Conservation (phyloP, 2,888 invertebrate genomes). For the Hirtodrosophila duncani region DNA sequence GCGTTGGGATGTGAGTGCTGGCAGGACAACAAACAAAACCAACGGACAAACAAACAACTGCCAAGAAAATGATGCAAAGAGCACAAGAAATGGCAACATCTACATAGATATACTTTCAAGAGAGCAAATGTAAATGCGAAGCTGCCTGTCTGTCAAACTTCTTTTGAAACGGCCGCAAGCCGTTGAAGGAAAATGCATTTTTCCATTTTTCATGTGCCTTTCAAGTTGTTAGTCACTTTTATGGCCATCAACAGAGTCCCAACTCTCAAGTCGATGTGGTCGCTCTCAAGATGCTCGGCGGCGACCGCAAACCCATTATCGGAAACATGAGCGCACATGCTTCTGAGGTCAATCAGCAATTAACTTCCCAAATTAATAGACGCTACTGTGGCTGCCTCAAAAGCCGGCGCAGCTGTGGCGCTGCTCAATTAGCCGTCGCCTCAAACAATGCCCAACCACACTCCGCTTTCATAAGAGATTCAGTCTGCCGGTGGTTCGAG, state of each 20-base stretch:
- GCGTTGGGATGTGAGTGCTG: slow-evolving; percentile 64
- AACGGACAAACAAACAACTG: slow-evolving; percentile 45
- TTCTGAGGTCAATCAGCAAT: slow-evolving; percentile 72
- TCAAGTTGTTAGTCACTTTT: slow-evolving; percentile 3
- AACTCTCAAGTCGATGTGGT: slow-evolving; percentile 5
- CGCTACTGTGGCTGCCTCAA: slow-evolving; percentile 21
- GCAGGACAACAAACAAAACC: slow-evolving; percentile 46
- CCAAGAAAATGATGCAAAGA: slow-evolving; percentile 56
- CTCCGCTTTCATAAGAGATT: slow-evolving; percentile 46
- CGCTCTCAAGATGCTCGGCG: neutral
- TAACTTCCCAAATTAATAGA: slow-evolving; percentile 66
- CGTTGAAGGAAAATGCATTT: slow-evolving; percentile 25
- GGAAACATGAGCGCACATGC: slow-evolving; percentile 32
- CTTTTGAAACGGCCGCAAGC: slow-evolving; percentile 30
- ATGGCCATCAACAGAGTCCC: too few species aligned
- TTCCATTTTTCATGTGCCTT: slow-evolving; percentile 49
- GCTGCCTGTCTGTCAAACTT: slow-evolving; percentile 46
- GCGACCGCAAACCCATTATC: slow-evolving; percentile 42
- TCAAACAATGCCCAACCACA: slow-evolving; percentile 41
- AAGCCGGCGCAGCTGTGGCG: slow-evolving; percentile 21
- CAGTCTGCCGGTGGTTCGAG: too few species aligned
- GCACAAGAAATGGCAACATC: slow-evolving; percentile 46
- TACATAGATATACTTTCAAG: slow-evolving; percentile 5
- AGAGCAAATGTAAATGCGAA: neutral
- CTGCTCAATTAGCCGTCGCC: slow-evolving; percentile 63